These are phyloP conservation scores for Troides helena DNA, from an alignment of 2,888 invertebrate genomes.

Conservation along the genomic window DNA sequence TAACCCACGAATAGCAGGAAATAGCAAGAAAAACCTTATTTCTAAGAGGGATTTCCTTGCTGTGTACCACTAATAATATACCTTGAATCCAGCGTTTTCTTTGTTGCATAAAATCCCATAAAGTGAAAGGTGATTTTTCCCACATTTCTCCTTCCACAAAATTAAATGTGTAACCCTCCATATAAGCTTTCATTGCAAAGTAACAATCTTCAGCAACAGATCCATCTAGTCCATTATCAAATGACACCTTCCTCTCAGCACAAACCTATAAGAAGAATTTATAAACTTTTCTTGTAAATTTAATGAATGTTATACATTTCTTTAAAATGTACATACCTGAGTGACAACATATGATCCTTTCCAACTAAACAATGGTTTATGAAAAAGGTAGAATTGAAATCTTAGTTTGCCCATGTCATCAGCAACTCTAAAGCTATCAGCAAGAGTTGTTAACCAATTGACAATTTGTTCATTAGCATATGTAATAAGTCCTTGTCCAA, in stretches of 20 bases:
- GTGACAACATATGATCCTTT: constrained; percentile 99
- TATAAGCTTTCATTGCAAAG: constrained; percentile 97
- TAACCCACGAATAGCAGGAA: constrained; percentile 97
- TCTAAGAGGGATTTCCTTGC: constrained; percentile 88
- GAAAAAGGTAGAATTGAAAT: constrained; percentile 94
- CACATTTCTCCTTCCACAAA: constrained; percentile 99
- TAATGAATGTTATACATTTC: no score
- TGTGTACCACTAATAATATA: constrained; percentile 92
- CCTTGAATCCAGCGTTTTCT: constrained; percentile 98
- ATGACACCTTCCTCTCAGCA: constrained; percentile 95
- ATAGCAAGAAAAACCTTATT: constrained; percentile 91
- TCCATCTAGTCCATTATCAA: constrained; percentile 97
- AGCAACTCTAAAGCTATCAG: constrained; percentile 96
- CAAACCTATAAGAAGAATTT: constrained; percentile 82
- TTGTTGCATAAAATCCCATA: constrained; percentile 97
- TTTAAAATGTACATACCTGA: constrained; percentile 81
- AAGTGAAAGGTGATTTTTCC: constrained; percentile 97
- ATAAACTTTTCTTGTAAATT: not conserved
- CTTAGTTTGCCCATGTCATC: constrained; percentile 99
- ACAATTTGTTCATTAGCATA: constrained; percentile 98
- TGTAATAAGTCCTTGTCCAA: constrained; percentile 97
- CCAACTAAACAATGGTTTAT: constrained; percentile 98
- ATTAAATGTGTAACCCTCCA: constrained; percentile 94
- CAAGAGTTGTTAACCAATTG: constrained; percentile 97
- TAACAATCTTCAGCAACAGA: constrained; percentile 99